phyloP scores from a whole-genome alignment of 2,113 vertebrate genomes.

The Gambusia affinis region DNA sequence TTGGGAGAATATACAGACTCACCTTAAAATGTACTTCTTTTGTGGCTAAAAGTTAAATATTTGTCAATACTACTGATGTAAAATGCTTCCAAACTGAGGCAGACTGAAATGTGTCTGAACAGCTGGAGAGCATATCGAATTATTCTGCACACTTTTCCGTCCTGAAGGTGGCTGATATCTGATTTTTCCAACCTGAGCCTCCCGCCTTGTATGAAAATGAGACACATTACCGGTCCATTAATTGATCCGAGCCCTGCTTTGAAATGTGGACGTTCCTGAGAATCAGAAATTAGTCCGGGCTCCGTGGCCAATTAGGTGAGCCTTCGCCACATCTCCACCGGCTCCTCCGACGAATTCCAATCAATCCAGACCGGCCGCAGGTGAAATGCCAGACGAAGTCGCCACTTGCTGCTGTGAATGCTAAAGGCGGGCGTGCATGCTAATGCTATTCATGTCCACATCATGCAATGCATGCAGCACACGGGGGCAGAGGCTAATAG shows the following conservation, averaged over 20 bases:
- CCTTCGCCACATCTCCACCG: slow-evolving; percentile 20
- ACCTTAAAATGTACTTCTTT: no score
- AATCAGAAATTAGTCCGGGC: slow-evolving; percentile 68
- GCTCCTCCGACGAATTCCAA: slow-evolving; percentile 67
- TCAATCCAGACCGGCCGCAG: slow-evolving; percentile 71
- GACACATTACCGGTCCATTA: slow-evolving; percentile 77
- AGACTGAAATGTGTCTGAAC: slow-evolving; percentile 8
- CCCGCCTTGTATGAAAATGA: slow-evolving; percentile 70
- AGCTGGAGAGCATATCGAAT: slow-evolving; percentile 38
- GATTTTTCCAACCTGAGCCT: slow-evolving; percentile 53
- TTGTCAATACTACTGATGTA: no score
- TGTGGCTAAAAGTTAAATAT: background rate
- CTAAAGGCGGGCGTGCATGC: slow-evolving; percentile 39
- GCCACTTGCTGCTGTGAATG: slow-evolving; percentile 59
- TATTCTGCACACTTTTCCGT: slow-evolving; percentile 35
- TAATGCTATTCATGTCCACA: slow-evolving; percentile 63
- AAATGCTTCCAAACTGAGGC: background rate
- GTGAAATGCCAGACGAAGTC: slow-evolving; percentile 75
- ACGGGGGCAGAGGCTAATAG: slow-evolving; percentile 50
- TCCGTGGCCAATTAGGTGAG: slow-evolving; percentile 77
- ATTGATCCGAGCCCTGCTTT: slow-evolving; percentile 73
- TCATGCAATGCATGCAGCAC: slow-evolving; percentile 52
- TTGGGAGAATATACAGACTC: no score
- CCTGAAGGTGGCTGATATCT: slow-evolving; percentile 62
- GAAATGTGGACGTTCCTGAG: slow-evolving; percentile 76